Conservation (phyloP, 2,888 invertebrate species). For the Drosophila longiperda region DNA sequence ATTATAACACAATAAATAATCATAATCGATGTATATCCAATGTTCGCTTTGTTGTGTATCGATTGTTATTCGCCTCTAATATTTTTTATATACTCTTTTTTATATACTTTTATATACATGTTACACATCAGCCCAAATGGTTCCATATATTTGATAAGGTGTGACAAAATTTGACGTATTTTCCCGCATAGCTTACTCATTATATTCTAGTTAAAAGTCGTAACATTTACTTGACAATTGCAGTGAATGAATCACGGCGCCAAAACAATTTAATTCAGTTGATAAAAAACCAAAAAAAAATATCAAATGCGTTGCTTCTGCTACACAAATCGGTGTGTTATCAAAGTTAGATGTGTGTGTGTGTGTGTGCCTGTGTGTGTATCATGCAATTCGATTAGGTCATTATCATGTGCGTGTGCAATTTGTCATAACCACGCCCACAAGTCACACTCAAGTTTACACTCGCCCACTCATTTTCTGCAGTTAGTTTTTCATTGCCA, state of each 20-base stretch:
- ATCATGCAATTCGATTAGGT: slow-evolving; percentile 57
- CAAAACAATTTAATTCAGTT: slow-evolving; percentile 30
- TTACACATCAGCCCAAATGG: not conserved
- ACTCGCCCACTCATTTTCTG: not conserved
- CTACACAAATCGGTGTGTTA: slow-evolving; percentile 27
- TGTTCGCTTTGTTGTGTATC: not conserved
- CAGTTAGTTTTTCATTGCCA: slow-evolving; percentile 49
- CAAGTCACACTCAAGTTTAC: not conserved
- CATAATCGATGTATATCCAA: not conserved
- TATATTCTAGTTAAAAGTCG: slow-evolving; percentile 15
- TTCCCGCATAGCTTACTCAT: not conserved
- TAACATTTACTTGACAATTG: slow-evolving; percentile 7
- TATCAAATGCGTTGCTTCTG: slow-evolving; percentile 5
- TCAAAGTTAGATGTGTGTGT: slow-evolving; percentile 10
- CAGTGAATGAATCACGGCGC: slow-evolving; percentile 43
- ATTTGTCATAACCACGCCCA: slow-evolving; percentile 38
- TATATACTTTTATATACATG: too few relatives aligned
- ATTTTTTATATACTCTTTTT: not conserved
- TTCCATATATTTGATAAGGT: not conserved
- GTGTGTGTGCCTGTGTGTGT: slow-evolving; percentile 10
- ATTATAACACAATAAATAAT: not conserved
- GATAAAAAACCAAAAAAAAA: slow-evolving; percentile 17
- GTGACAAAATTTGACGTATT: not conserved
- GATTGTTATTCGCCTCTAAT: not conserved
- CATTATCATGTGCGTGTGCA: slow-evolving; percentile 32